Percentiles rank a stretch among this genome's conserved stretches.
Conservation (phyloP, 37 sponge, comb jelly and placozoan genomes). For the Diacarnus erythraeanus region DNA sequence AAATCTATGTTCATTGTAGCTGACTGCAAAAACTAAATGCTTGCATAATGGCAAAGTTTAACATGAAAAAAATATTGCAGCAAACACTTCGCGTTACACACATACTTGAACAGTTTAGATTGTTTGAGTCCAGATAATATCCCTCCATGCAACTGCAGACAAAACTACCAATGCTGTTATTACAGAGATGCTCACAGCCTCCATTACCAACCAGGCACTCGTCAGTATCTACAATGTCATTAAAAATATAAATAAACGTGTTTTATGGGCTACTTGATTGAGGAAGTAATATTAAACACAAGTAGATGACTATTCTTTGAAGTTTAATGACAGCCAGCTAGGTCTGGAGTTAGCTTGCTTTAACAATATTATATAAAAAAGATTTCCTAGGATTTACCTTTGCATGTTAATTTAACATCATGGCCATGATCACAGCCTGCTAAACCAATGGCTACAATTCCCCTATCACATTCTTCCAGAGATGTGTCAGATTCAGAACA, state of each 20-base stretch:
- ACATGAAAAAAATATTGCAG: no score
- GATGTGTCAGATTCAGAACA: constrained; percentile 9
- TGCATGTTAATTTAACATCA: constrained; percentile 9
- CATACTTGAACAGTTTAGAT: background rate
- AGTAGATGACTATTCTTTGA: background rate
- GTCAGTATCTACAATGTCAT: constrained; percentile 1
- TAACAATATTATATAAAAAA: no score
- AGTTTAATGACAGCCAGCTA: no score
- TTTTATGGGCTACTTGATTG: no score
- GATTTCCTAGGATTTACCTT: constrained; percentile 9
- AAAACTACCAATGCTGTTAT: constrained; percentile 11
- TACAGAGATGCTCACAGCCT: constrained; percentile 33
- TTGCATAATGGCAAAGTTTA: no score
- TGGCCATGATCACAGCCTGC: constrained; percentile 6
- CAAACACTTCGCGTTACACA: background rate
- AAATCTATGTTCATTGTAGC: no score
- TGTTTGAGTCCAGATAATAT: background rate
- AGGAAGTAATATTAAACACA: background rate
- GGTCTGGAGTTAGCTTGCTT: no score
- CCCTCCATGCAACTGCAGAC: constrained; percentile 20
- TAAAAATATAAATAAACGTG: no score
- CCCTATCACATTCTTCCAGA: constrained; percentile 2
- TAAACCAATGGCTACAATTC: background rate
- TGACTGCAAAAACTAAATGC: no score
- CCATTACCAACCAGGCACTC: constrained; percentile 33